Percentiles rank a stretch among this genome's conserved stretches.
Conservation (phyloP, 2,888 invertebrate species). For the Polydrusus cervinus region DNA sequence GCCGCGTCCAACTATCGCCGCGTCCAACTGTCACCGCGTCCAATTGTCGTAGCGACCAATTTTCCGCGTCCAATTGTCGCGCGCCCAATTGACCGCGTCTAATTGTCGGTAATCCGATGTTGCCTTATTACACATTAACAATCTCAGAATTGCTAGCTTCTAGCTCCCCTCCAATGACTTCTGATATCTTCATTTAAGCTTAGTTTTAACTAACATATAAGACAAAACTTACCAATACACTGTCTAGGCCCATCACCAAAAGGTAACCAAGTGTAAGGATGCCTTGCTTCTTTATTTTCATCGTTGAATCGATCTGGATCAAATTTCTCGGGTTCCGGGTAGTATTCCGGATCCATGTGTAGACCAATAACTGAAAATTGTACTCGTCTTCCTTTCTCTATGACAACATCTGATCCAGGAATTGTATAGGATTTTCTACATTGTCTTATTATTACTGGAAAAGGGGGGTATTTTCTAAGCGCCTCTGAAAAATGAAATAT, state of each 20-base stretch:
- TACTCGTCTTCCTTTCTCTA: slow-evolving; percentile 27
- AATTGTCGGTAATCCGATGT: no score
- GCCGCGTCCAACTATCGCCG: no score
- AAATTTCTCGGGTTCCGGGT: slow-evolving; percentile 76
- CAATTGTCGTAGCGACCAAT: no score
- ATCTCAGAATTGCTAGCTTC: no score
- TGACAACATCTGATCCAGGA: slow-evolving; percentile 54
- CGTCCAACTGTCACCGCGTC: no score
- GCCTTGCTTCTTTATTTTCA: slow-evolving; percentile 71
- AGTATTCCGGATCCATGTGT: slow-evolving; percentile 57
- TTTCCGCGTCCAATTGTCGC: no score
- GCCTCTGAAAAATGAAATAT: slow-evolving; percentile 44
- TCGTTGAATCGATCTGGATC: slow-evolving; percentile 76
- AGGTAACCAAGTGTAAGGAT: slow-evolving; percentile 67
- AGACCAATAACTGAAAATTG: slow-evolving; percentile 20
- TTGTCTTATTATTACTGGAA: slow-evolving; percentile 53
- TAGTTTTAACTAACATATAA: no score
- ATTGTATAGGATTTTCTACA: slow-evolving; percentile 57
- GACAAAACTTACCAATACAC: slow-evolving; percentile 72
- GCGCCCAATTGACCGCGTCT: no score
- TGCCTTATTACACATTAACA: no score
- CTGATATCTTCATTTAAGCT: no score
- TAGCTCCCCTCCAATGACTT: no score
- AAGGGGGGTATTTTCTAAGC: slow-evolving; percentile 54
- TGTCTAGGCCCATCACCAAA: slow-evolving; percentile 76